A percentile compares a stretch with the other conserved stretches of the same genome.
phyloP scores from a whole-genome alignment of 1,140 invertebrate species.

The Acyrthosiphon pisum region DNA sequence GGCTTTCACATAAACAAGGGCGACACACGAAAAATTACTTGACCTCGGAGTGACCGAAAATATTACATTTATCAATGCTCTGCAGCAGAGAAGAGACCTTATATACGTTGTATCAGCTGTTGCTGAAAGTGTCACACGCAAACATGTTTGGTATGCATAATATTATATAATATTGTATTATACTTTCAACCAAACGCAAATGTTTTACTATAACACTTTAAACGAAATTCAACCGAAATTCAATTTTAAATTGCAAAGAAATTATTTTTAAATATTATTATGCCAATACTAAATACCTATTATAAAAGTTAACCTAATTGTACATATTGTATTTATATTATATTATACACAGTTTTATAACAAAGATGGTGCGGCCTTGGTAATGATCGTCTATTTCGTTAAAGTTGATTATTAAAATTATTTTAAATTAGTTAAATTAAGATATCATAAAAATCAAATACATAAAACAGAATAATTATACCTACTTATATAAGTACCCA shows the following conservation, averaged over 20 bases:
- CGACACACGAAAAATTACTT: conserved; percentile 28
- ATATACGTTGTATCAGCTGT: neutral
- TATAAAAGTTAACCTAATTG: too few species aligned
- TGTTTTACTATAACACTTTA: neutral
- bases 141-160: neutral
- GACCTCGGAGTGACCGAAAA: conserved; percentile 29
- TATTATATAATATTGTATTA: neutral
- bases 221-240: neutral
- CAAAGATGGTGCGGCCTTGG: too few species aligned
- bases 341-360: too few species aligned
- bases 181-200: neutral
- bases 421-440: too few species aligned
- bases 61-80: conserved; percentile 43
- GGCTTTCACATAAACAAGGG: conserved; percentile 14
- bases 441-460: too few species aligned
- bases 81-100: neutral
- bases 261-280: neutral
- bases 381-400: too few species aligned
- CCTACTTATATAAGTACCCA: too few species aligned
- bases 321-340: too few species aligned
- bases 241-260: neutral
- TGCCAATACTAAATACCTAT: too few species aligned
- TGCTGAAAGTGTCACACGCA: neutral
- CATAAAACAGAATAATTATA: too few species aligned
- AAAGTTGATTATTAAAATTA: too few species aligned